phyloP scores from a whole-genome alignment of 2,888 invertebrate genomes.

The Leucozona laternaria region DNA sequence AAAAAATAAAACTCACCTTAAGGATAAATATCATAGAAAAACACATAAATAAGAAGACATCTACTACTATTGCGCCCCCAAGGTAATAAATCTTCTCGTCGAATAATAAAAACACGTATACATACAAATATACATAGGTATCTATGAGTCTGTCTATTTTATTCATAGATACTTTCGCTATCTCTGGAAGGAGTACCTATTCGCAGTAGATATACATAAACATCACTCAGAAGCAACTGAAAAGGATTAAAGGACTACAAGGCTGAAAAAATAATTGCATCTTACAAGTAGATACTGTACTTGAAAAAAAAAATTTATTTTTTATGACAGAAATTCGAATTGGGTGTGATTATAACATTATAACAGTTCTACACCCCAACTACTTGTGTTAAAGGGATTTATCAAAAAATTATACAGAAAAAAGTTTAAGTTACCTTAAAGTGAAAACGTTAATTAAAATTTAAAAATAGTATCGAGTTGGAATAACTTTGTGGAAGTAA shows the following conservation, averaged over 20 bases:
- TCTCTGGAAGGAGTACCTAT: background rate
- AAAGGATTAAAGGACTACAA: conserved; percentile 6
- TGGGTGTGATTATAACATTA: background rate
- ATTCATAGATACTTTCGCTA: background rate
- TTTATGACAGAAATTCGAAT: background rate
- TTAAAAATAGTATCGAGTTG: too few relatives aligned
- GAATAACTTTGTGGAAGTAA: too few relatives aligned
- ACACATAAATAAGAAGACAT: conserved; percentile 4
- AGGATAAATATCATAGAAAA: background rate
- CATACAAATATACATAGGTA: background rate
- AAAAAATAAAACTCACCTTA: background rate
- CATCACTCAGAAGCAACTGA: background rate
- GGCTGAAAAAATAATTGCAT: conserved; percentile 9
- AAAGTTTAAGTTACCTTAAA: too few relatives aligned
- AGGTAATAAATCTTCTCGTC: conserved; percentile 28
- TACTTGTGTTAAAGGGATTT: background rate
- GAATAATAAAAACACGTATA: conserved; percentile 18
- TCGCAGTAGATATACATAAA: background rate
- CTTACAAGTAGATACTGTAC: background rate
- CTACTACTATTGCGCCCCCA: background rate
- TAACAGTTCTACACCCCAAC: background rate
- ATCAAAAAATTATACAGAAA: background rate
- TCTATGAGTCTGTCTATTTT: background rate
- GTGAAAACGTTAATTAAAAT: too few relatives aligned
- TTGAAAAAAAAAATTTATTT: background rate